Conservation (phyloP, 2,113 vertebrate genomes). For the Halichoerus grypus region DNA sequence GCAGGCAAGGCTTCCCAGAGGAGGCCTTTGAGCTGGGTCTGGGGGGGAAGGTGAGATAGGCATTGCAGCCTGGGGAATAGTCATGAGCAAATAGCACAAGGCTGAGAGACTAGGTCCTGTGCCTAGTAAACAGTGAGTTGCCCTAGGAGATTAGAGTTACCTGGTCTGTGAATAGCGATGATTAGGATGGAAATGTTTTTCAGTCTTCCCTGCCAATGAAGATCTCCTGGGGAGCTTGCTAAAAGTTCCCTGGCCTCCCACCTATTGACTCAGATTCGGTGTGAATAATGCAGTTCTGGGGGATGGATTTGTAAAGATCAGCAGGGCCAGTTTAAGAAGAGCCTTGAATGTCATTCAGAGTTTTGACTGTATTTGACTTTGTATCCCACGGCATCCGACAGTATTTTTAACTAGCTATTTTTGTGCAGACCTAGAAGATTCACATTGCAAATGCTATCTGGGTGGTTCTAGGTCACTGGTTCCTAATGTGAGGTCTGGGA, state of each 20-base stretch:
- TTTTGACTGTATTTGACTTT: not conserved
- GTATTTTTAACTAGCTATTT: slow-evolving; percentile 49
- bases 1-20: not conserved
- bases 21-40: not conserved
- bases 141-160: not conserved
- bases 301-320: not conserved
- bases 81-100: not conserved
- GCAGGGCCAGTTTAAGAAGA: not conserved
- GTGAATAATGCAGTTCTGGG: not conserved
- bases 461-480: slow-evolving; percentile 43
- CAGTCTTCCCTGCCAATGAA: not conserved
- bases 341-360: not conserved
- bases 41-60: not conserved
- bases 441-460: not conserved
- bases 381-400: not conserved
- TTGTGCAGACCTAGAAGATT: not conserved
- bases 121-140: not conserved
- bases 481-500: not conserved
- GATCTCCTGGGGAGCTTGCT: not conserved
- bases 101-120: not conserved
- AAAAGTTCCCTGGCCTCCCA: not conserved
- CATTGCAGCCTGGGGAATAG: not conserved
- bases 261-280: not conserved
- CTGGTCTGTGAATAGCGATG: not conserved
- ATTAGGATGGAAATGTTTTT: not conserved